Base-by-base conservation (phyloP, 2,888 invertebrate genomes). In the Azorinus chamasolen region DNA sequence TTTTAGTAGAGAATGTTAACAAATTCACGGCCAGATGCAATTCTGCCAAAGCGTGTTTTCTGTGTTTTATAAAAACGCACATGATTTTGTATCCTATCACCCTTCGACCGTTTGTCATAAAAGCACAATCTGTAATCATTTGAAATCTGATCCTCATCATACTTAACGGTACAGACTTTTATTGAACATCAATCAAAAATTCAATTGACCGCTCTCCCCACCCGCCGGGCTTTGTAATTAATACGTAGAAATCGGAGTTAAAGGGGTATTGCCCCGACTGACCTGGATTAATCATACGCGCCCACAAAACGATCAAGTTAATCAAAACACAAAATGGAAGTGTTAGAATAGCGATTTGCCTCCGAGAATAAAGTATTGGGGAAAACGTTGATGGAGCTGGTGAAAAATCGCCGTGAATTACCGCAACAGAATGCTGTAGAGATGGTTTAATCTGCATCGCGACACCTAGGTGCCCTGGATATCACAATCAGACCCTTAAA, bases 181-280 rank as follows among this genome's bases (percentile, higher is more conserved):
- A 78, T 73, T 45, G 63, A 61, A 73, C 79, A 79, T 80, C 66
- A 83, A 80, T 82, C 82, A 79, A 78, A 79, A 70, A 59, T 68
- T 51, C 50, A 65, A 61, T 59, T 62, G 55, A 61, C 70, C 76
- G 65, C 75, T 73, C 76, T 74, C 80, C 77, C 85, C 69, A 57
- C 69, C 78, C 76, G 79, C 80, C 61, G 80, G 70, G 73, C 62
- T 48, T 61, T 79, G 78, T 82, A 83, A 85, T 85, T 83, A 83
- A 82, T 83, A 83, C 78, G 71, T 71, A 70, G 57, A 64, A 55
- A 50, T 46, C 25, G 27, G 65, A 73, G 78, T 69, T 78, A 79
- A 74, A 70, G 62, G 66, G 45, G 46, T 37, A 74, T 57, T 65
- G 57, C 25, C 50, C 62, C 69, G 46, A 55, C 43, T 62, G 63